Conservation (phyloP, 2,113 vertebrate genomes). For the Eulemur rufifrons region DNA sequence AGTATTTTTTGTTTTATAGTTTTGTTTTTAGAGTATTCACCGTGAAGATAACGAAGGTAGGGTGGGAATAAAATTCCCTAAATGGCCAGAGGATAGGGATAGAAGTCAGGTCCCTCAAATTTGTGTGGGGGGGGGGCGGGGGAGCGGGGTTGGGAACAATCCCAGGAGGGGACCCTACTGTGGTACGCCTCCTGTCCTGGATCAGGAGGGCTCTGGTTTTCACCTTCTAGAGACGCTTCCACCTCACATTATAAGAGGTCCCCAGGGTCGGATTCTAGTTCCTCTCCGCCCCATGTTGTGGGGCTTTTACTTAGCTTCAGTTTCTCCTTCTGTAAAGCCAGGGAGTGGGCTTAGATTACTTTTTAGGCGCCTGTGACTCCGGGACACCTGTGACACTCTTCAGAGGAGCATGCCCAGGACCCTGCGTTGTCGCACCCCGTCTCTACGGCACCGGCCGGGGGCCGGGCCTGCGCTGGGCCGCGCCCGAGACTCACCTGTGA, state of each 20-base stretch:
- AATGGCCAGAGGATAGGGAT: neutral
- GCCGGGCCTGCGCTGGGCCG: neutral
- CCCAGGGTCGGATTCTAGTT: neutral
- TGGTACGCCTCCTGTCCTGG: neutral
- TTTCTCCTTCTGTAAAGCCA: neutral
- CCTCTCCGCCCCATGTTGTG: neutral
- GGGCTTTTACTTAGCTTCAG: neutral
- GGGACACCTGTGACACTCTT: neutral
- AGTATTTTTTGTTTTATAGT: neutral
- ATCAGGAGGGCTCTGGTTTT: neutral
- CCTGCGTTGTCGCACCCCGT: fast-evolving
- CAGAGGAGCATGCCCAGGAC: neutral
- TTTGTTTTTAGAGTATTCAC: neutral
- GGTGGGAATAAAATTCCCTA: constrained; percentile 3
- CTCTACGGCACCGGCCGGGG: neutral
- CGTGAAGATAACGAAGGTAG: neutral
- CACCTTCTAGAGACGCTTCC: neutral
- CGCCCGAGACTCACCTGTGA: constrained; percentile 69
- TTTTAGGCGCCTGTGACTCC: neutral
- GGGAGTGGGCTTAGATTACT: neutral
- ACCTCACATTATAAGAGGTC: neutral
- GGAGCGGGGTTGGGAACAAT: neutral
- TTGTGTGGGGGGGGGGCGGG: neutral
- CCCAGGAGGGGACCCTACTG: neutral
- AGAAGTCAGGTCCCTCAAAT: neutral